Percentiles rank a stretch among this genome's conserved stretches.
These are phyloP conservation scores for Asobara japonica DNA, from an alignment of 1,140 invertebrate species.

Conservation along the genomic window DNA sequence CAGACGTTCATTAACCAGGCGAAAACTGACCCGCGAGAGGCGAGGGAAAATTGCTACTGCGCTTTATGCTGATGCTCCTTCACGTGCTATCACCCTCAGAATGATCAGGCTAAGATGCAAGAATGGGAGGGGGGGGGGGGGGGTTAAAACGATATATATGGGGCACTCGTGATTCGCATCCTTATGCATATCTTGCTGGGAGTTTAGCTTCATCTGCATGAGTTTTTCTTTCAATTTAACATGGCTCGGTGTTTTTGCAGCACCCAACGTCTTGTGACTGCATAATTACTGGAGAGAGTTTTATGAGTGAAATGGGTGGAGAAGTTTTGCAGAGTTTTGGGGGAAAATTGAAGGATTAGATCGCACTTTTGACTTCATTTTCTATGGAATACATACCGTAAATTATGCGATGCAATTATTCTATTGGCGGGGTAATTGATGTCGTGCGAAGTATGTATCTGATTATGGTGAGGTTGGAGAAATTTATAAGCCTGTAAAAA, in stretches of 20 bases:
- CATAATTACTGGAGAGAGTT: not conserved
- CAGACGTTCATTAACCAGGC: conserved; percentile 39
- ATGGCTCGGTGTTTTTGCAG: not conserved
- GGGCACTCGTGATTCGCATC: conserved; percentile 29
- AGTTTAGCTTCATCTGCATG: conserved; percentile 21
- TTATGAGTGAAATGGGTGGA: not conserved
- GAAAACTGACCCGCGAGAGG: conserved; percentile 20
- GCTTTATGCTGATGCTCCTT: conserved; percentile 7
- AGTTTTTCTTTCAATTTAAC: conserved; percentile 12
- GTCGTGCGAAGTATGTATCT: too few relatives aligned
- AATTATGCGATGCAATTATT: too few relatives aligned
- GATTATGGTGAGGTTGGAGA: too few relatives aligned
- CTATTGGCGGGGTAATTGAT: too few relatives aligned
- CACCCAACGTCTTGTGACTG: not conserved
- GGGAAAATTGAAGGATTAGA: too few relatives aligned
- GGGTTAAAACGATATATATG: conserved; percentile 31
- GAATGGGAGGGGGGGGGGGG: too few relatives aligned
- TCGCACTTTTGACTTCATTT: too few relatives aligned
- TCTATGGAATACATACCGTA: too few relatives aligned
- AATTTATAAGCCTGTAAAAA: too few relatives aligned
- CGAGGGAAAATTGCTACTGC: not conserved
- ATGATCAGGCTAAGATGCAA: not conserved
- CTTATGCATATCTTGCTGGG: conserved; percentile 20
- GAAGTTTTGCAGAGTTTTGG: too few relatives aligned
- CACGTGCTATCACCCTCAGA: conserved; percentile 10